Evolutionary conservation across 2,113 vertebrate species (phyloP).

Genomic region (Nesoenas mayeri): DNA sequence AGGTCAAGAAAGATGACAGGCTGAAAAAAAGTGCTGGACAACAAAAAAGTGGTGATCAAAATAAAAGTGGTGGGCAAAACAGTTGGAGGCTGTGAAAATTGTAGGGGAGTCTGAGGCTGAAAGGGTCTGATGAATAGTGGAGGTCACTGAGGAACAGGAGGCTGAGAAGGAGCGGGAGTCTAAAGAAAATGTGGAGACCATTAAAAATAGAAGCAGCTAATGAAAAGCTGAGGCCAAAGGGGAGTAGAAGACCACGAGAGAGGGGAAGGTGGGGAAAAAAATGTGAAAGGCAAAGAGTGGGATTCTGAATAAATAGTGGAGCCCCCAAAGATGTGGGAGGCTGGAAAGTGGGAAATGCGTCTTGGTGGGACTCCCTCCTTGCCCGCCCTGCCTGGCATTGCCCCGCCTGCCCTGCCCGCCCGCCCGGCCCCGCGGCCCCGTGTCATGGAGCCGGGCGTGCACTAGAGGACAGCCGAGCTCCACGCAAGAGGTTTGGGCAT

Average conservation of each 20-base stretch:
- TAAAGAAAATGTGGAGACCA: neutral
- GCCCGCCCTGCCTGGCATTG: no score
- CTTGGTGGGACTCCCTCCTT: neutral
- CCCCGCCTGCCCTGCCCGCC: no score
- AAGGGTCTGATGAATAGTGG: neutral
- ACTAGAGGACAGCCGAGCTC: constrained; percentile 59
- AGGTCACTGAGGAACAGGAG: neutral
- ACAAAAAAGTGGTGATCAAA: neutral
- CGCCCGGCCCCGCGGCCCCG: neutral
- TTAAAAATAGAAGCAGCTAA: no score
- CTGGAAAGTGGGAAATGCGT: neutral
- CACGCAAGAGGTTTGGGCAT: neutral
- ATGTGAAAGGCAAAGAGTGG: neutral
- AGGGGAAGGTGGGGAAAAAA: accelerated
- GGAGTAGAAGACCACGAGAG: no score
- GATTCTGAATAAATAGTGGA: neutral
- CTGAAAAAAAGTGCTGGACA: neutral
- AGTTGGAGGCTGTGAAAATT: neutral
- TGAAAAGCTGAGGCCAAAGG: neutral
- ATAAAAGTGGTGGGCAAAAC: neutral
- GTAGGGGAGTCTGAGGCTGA: no score
- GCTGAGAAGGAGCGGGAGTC: neutral
- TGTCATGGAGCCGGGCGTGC: constrained; percentile 12
- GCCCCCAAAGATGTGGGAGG: accelerated
- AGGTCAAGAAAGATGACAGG: neutral